phyloP scores from a whole-genome alignment of 2,797 vertebrate species.

The Sternotherus odoratus region DNA sequence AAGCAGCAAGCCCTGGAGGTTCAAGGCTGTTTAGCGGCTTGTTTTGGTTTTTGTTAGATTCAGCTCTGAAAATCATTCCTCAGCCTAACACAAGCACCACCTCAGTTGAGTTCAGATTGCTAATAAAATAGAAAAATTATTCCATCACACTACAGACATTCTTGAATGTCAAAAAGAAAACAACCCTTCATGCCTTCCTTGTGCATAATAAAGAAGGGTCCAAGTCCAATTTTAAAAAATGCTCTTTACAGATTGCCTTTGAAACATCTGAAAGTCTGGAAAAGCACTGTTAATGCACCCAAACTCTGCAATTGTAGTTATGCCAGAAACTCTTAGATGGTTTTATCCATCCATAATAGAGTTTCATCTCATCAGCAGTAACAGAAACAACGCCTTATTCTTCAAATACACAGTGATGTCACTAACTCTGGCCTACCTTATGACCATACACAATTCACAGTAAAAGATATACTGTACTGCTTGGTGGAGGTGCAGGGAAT shows the following conservation, averaged over 20 bases:
- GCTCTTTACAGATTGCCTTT: neutral
- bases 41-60: neutral
- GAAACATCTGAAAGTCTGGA: neutral
- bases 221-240: neutral
- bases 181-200: neutral
- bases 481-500: neutral
- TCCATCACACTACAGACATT: neutral
- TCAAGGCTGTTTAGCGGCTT: neutral
- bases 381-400: neutral
- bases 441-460: too few species aligned
- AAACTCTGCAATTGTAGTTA: neutral
- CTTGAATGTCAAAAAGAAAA: neutral
- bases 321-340: neutral
- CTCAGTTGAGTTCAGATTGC: slow-evolving; percentile 13
- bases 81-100: neutral
- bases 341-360: neutral
- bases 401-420: neutral
- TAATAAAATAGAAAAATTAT: neutral
- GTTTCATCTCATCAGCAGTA: neutral
- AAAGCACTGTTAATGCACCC: neutral
- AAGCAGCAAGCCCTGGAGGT: neutral
- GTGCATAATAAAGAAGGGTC: neutral
- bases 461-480: neutral
- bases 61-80: slow-evolving; percentile 11
- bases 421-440: neutral